Base-by-base conservation (phyloP, 2,888 invertebrate species). In the Linyphia triangularis region DNA sequence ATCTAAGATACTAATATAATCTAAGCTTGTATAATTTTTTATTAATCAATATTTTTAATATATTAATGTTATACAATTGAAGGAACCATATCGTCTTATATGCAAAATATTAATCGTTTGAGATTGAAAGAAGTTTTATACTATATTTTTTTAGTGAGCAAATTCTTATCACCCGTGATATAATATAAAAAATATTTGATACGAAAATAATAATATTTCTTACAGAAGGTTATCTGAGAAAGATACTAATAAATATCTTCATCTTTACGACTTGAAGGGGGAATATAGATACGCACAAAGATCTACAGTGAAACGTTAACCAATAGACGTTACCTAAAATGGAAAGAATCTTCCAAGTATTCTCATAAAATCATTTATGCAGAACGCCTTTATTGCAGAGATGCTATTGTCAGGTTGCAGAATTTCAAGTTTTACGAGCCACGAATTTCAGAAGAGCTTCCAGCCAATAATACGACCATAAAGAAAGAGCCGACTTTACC, bases 291-390 rank as follows among this genome's bases (percentile, higher is more conserved):
- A 72, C 72, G 72, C 13, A 28, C 26, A 19, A 22, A 61, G 51
- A 40, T 59, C 51, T 57, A 28, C 26, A 26, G 24, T 40, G 63
- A 77, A 59, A 70, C 28, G 19, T 19, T 24, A 40, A 37, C 72
- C 70, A 72, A 72, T 61, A 82, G 70, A 30, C 37, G 82, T 40
- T 82, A 26, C 82, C 72, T 63, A 67, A 88, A 81, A 82, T 81
- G 51, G 65, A 69, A 81, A 43, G 59, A 81, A 75, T 59, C 67
- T 69, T 33, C 59, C 61, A 88, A 88, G 81, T 81, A 88, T 88
- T 88, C 81, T 67, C 73, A 82, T 82, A 82, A 88, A 88, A 88
- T 82, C 86, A 75, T 81, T 88, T 88, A 88, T 88, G 86, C 86
- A 88, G 81, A 88, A 88, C 72, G 65, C 81, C 81, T 88, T 88